Evolutionary conservation across 2,888 invertebrate species (phyloP), one percentile per base, ranked within the genome.

Genomic region (Eudasyphora cyanicolor): DNA sequence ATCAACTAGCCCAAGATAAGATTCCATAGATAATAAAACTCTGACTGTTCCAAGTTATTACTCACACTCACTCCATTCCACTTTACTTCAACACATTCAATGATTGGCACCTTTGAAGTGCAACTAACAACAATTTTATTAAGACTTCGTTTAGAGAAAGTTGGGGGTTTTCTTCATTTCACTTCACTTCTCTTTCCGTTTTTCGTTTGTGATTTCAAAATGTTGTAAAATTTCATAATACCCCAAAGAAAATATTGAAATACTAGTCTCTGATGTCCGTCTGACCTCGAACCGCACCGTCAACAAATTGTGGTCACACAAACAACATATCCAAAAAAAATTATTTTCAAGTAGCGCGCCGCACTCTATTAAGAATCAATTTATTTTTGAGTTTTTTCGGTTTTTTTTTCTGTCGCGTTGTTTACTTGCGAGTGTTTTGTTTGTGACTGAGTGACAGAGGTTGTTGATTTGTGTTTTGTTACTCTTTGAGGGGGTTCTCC

Each of bases 211-310:
- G 10, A 24, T 54, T 49, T 10, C 21, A 24, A 54, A 24, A 2
- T 54, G 19, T 69, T 74, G 64, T 64, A 78, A 78, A 64, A 78
- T 80, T 80, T 78, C 57, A 57, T 78, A 76, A 78, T 35, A 75
- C 35, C 14, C n/a, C n/a, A n/a, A 54, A 8, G 54, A 35, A 29
- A 21, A 8, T 21, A 21, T 51, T 51, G 1, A 12, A 10, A 24
- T 38, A 17, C 54, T 51, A 12, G 19, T 54, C 45, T 29, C 21
- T 2, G 42, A 19, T 10, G 29, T 49, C 7, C 51, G 24, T 4
- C 51, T 21, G 51, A 51, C 51, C 51, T 2, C 24, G 45, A 38
- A 19, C 12, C n/a, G n/a, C 42, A 45, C 29, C 35, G n/a, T n/a
- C n/a, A 42, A 57, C 27, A 57, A 29, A 67, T 27, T 14, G 29